These are phyloP conservation scores for Propithecus coquereli DNA, from an alignment of 2,113 vertebrate species.

Conservation along the genomic window DNA sequence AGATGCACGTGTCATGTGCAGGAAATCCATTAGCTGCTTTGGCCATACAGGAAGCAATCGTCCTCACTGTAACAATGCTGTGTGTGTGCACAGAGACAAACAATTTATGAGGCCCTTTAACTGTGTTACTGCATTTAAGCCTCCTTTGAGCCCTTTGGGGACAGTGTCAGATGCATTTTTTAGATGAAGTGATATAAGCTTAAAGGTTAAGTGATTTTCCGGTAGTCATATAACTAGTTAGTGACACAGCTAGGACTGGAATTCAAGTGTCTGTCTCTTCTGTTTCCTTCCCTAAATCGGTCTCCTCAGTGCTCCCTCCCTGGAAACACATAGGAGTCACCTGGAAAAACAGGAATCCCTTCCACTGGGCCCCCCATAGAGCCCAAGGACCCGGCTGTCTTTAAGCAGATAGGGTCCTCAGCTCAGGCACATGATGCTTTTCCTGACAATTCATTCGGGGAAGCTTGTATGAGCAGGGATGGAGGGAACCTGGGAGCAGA, in stretches of 20 bases:
- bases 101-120: constrained; percentile 24
- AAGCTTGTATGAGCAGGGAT: neutral
- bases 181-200: constrained; percentile 14
- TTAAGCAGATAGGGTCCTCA: neutral
- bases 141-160: constrained; percentile 4
- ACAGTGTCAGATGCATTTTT: neutral
- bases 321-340: neutral
- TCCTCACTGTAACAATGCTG: constrained; percentile 33
- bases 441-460: neutral
- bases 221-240: neutral
- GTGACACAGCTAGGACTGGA: neutral
- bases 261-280: constrained; percentile 35
- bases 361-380: neutral
- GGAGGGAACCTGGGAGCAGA: neutral
- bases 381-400: neutral
- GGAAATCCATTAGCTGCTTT: constrained; percentile 57
- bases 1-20: neutral
- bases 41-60: constrained; percentile 67
- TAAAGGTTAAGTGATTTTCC: constrained; percentile 46
- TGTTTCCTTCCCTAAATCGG: neutral
- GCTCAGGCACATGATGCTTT: neutral
- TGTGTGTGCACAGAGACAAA: constrained; percentile 53
- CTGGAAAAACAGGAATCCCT: neutral
- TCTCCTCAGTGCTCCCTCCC: neutral
- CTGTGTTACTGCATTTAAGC: constrained; percentile 1